Conservation (phyloP, 2,113 vertebrate species). For the Gymnocephalus cernua region DNA sequence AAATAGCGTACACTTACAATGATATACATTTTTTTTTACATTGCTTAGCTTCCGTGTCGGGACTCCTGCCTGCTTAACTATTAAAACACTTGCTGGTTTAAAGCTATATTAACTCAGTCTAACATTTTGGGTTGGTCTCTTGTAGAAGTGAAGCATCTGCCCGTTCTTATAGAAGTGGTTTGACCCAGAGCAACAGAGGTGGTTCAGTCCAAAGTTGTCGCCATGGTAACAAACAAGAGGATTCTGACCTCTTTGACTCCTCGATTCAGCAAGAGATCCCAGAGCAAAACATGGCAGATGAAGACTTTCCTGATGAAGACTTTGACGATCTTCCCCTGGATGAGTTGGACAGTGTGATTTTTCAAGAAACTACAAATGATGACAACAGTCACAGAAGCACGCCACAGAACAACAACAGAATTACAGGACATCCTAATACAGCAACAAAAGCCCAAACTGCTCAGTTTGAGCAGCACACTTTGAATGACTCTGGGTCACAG, state of each 20-base stretch:
- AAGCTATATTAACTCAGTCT: conserved; percentile 4
- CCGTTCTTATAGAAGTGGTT: conserved; percentile 7
- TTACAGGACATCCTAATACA: conserved; percentile 13
- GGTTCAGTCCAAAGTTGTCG: conserved; percentile 23
- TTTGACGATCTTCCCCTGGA: conserved; percentile 89
- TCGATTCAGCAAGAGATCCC: conserved; percentile 28
- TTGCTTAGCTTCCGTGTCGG: too few species aligned
- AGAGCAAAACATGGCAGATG: conserved; percentile 37
- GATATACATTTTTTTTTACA: too few species aligned
- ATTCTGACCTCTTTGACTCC: conserved; percentile 18
- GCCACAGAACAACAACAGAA: conserved; percentile 24
- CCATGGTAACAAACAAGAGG: not conserved
- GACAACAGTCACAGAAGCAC: conserved; percentile 29
- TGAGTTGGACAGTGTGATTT: conserved; percentile 84
- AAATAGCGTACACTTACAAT: too few species aligned
- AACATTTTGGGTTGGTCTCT: conserved; percentile 25
- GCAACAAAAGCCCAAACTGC: conserved; percentile 18
- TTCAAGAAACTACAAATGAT: conserved; percentile 75
- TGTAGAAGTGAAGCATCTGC: conserved; percentile 53
- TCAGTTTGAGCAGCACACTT: conserved; percentile 8
- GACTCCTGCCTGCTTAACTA: not conserved
- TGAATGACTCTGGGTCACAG: conserved; percentile 1
- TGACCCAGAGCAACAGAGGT: conserved; percentile 36
- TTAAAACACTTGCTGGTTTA: not conserved
- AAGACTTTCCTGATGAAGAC: conserved; percentile 83